Conservation (phyloP, 2,888 invertebrate genomes). For the Epirrhoe alternata region DNA sequence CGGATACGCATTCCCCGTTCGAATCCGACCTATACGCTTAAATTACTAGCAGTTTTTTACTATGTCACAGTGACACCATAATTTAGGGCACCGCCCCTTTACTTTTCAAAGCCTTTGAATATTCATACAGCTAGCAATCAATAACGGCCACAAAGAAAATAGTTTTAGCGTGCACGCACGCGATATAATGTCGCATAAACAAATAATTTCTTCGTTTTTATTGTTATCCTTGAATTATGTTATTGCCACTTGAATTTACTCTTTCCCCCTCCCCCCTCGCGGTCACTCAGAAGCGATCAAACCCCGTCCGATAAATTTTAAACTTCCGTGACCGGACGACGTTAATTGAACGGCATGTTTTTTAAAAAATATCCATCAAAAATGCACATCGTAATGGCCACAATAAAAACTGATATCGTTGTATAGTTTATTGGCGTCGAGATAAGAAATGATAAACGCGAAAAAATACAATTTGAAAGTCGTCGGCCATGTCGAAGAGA, state of each 20-base stretch:
- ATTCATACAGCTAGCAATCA: conserved; percentile 84
- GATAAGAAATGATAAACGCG: conserved; percentile 56
- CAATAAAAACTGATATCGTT: conserved; percentile 72
- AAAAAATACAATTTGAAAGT: conserved; percentile 52
- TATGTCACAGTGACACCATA: conserved; percentile 82
- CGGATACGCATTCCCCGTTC: conserved; percentile 76
- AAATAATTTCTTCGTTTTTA: conserved; percentile 81
- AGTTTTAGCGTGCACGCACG: conserved; percentile 84
- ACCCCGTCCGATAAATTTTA: conserved; percentile 70
- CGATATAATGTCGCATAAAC: conserved; percentile 82
- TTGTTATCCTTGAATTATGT: conserved; percentile 71
- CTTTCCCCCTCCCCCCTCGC: conserved; percentile 48
- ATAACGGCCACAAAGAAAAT: conserved; percentile 81
- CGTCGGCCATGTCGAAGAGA: conserved; percentile 59
- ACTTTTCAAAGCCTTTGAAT: conserved; percentile 82
- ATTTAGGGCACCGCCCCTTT: conserved; percentile 82
- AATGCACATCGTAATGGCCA: conserved; percentile 79
- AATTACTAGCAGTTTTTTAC: conserved; percentile 77
- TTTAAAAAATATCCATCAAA: conserved; percentile 73
- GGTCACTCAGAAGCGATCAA: conserved; percentile 64
- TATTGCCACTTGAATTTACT: conserved; percentile 68
- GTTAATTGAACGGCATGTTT: conserved; percentile 75
- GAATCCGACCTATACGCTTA: conserved; percentile 72
- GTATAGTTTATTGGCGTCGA: conserved; percentile 60
- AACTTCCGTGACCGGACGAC: conserved; percentile 78